Evolutionary conservation across 2,113 vertebrate genomes (phyloP).

Genomic region (Catharus bicknelli): DNA sequence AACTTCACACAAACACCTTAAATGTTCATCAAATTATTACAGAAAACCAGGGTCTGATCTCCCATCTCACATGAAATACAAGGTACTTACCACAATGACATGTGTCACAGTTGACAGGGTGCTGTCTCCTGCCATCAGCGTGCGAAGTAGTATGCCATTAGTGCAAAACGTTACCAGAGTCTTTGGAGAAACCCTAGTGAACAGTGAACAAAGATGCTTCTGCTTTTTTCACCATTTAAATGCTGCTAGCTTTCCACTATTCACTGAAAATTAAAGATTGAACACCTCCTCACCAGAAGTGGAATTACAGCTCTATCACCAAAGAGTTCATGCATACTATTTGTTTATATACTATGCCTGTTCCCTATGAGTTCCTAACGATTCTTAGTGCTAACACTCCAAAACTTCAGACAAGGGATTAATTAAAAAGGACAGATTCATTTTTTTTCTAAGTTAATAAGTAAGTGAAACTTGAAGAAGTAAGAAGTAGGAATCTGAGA

Average conservation of each 20-base stretch:
- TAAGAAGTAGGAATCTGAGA: neutral
- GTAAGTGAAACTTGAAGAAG: neutral
- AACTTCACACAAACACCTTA: neutral
- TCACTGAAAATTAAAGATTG: neutral
- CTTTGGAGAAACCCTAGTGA: conserved; percentile 89
- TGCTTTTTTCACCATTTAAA: neutral
- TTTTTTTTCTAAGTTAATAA: neutral
- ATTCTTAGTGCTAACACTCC: neutral
- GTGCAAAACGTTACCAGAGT: conserved; percentile 95
- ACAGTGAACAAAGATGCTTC: conserved; percentile 6
- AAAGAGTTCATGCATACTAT: neutral
- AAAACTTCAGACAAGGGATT: neutral
- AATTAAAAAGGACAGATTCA: neutral
- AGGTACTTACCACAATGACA: conserved; percentile 89
- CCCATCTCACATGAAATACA: neutral
- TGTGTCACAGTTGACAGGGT: conserved; percentile 88
- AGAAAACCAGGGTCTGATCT: neutral
- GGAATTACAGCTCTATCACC: neutral
- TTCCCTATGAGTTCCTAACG: neutral
- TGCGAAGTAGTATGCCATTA: conserved; percentile 90
- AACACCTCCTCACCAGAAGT: neutral
- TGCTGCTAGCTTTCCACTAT: neutral
- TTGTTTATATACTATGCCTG: neutral
- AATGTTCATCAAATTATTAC: neutral
- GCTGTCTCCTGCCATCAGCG: conserved; percentile 88